Evolutionary conservation across 1,140 invertebrate species (phyloP).

Genomic region (Helicoverpa zea): DNA sequence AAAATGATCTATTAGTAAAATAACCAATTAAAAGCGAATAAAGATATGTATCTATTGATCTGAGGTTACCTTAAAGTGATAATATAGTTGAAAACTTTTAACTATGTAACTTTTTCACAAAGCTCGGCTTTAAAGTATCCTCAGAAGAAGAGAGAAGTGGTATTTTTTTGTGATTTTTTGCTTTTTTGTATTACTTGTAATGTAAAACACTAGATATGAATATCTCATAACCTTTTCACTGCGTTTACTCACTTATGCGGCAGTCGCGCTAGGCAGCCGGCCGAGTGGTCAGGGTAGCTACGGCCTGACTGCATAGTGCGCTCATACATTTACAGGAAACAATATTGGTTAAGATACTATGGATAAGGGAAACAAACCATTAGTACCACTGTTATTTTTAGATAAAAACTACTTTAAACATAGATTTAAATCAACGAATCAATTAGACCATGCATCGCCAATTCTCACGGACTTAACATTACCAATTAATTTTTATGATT

Average conservation of each 20-base stretch:
- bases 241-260: not conserved
- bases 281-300: not conserved
- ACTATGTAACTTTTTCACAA: not conserved
- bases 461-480: conserved; percentile 49
- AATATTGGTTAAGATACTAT: conserved; percentile 42
- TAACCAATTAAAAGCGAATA: conserved; percentile 47
- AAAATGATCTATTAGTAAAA: conserved; percentile 38
- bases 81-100: conserved; percentile 1
- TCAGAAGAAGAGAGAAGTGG: conserved; percentile 4
- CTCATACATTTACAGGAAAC: not conserved
- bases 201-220: conserved; percentile 34
- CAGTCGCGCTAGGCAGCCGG: conserved; percentile 6
- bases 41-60: conserved; percentile 21
- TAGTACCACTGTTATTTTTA: conserved; percentile 38
- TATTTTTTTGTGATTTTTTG: conserved; percentile 47
- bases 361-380: conserved; percentile 38
- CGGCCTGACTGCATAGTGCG: not conserved
- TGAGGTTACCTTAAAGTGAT: not conserved
- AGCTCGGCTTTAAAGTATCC: conserved; percentile 1
- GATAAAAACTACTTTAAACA: conserved; percentile 41
- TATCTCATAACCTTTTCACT: conserved; percentile 34
- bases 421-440: conserved; percentile 45
- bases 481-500: conserved; percentile 49
- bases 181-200: conserved; percentile 38
- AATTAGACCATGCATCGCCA: conserved; percentile 48